Conservation (phyloP, 2,797 vertebrate genomes). For the Chaetophractus vellerosus region DNA sequence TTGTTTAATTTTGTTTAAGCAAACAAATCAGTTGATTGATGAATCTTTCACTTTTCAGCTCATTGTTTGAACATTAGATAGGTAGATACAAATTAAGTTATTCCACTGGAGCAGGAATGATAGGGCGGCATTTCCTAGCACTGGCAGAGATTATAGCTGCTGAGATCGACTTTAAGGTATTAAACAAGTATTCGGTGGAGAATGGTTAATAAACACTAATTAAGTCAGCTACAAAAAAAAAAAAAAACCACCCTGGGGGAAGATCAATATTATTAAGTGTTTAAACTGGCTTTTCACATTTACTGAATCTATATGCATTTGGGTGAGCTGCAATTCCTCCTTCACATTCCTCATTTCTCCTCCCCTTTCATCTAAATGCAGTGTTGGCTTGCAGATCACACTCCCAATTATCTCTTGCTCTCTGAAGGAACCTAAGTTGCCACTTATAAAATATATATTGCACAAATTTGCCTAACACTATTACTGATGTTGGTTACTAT, state of each 20-base stretch:
- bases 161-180: slow-evolving; percentile 67
- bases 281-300: slow-evolving; percentile 75
- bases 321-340: slow-evolving; percentile 20
- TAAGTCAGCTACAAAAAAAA: slow-evolving; percentile 71
- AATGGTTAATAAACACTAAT: slow-evolving; percentile 80
- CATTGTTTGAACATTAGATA: slow-evolving; percentile 34
- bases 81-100: slow-evolving; percentile 60
- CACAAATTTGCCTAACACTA: slow-evolving; percentile 66
- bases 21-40: slow-evolving; percentile 20
- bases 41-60: slow-evolving; percentile 62
- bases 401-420: slow-evolving; percentile 54
- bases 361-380: slow-evolving; percentile 37
- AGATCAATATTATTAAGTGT: slow-evolving; percentile 83
- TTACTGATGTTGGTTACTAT: slow-evolving; percentile 41
- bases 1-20: slow-evolving; percentile 55
- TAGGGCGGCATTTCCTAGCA: slow-evolving; percentile 36
- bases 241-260: slow-evolving; percentile 47
- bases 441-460: slow-evolving; percentile 55
- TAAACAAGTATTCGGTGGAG: slow-evolving; percentile 69
- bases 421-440: slow-evolving; percentile 37
- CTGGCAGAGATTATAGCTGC: slow-evolving; percentile 41
- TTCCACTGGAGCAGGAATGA: not conserved
- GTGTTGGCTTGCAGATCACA: slow-evolving; percentile 21
- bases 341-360: slow-evolving; percentile 28
- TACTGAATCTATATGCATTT: slow-evolving; percentile 56